phyloP scores from a whole-genome alignment of 2,888 invertebrate genomes.

The Mayetiola destructor region DNA sequence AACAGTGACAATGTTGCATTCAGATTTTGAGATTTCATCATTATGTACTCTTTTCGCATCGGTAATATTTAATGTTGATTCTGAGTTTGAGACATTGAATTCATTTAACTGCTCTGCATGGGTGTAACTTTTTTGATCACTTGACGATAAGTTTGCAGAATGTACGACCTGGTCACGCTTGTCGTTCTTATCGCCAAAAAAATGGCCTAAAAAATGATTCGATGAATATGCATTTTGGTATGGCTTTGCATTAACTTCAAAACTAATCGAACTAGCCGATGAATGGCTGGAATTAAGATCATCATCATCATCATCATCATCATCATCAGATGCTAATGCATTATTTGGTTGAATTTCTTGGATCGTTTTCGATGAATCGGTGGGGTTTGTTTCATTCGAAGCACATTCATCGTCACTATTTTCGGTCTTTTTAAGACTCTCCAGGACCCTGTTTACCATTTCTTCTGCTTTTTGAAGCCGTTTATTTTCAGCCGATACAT shows the following conservation, averaged over 20 bases:
- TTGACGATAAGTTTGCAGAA: conserved; percentile 6
- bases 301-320: not conserved
- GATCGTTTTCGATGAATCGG: not conserved
- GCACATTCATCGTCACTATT: not conserved
- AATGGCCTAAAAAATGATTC: conserved; percentile 10
- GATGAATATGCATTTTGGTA: conserved; percentile 2
- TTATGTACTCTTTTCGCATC: no score
- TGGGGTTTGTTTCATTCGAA: not conserved
- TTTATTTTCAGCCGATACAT: conserved; percentile 16
- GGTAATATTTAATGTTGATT: no score
- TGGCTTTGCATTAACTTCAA: conserved; percentile 2
- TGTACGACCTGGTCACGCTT: not conserved
- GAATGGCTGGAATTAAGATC: not conserved
- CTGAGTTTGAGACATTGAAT: no score
- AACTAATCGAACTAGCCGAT: not conserved
- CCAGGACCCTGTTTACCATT: conserved; percentile 18
- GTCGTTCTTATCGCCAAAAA: conserved; percentile 10
- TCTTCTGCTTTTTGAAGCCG: conserved; percentile 20
- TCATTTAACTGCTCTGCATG: no score
- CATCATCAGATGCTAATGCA: not conserved
- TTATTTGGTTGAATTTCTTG: not conserved
- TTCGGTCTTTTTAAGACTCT: conserved; percentile 2
- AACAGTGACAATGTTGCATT: no score
- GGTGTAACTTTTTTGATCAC: conserved; percentile 1
- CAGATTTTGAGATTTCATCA: no score